phyloP scores from a whole-genome alignment of 2,888 invertebrate species.

The Tortricodes alternella region DNA sequence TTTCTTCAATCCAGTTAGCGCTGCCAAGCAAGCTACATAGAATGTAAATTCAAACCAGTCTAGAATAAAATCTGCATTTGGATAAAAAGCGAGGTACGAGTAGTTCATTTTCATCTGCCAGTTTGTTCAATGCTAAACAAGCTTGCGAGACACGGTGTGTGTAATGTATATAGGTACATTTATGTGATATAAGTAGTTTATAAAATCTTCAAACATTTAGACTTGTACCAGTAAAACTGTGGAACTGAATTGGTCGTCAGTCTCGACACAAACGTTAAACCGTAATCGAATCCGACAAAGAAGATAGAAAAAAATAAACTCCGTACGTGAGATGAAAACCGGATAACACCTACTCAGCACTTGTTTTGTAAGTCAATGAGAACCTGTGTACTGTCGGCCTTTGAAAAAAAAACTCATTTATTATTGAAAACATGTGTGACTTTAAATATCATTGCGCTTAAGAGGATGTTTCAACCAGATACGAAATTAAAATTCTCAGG shows the following conservation, averaged over 20 bases:
- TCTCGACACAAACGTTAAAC: conserved; percentile 40
- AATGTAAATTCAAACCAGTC: too few species aligned
- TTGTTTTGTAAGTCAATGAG: conserved; percentile 71
- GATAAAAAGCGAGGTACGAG: too few species aligned
- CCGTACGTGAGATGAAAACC: conserved; percentile 69
- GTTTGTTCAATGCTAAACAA: too few species aligned
- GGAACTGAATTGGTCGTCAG: conserved; percentile 23
- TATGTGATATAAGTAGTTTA: not conserved
- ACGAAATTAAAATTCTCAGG: too few species aligned
- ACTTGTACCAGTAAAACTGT: conserved; percentile 6
- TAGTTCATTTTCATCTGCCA: too few species aligned
- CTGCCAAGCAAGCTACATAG: too few species aligned
- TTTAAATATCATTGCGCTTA: not conserved
- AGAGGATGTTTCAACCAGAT: not conserved
- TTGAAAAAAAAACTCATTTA: conserved; percentile 24
- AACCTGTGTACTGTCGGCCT: conserved; percentile 25
- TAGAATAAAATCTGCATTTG: too few species aligned
- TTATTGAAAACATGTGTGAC: conserved; percentile 25
- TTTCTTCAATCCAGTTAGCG: too few species aligned
- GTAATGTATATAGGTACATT: not conserved
- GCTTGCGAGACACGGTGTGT: too few species aligned
- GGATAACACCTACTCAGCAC: conserved; percentile 58
- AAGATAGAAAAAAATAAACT: conserved; percentile 75
- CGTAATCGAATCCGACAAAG: conserved; percentile 74
- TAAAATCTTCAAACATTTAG: conserved; percentile 5